phyloP scores from a whole-genome alignment of 1,140 invertebrate species.

The Triops longicaudatus region DNA sequence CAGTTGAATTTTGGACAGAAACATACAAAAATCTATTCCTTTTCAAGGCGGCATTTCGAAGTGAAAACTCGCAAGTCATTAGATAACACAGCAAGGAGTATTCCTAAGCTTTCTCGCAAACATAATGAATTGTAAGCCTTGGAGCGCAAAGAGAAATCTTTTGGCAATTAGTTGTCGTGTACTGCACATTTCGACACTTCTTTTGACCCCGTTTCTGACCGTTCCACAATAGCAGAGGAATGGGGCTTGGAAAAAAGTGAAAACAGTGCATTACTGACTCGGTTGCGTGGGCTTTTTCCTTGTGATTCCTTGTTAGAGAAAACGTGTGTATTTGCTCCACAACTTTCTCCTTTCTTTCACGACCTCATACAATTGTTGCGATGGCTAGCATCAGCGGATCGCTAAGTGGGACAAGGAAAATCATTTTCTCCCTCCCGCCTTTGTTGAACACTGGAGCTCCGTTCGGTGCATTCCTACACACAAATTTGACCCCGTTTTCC shows the following conservation, averaged over 20 bases:
- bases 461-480: neutral
- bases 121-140: neutral
- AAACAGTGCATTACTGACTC: neutral
- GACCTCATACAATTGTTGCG: neutral
- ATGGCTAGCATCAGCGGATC: neutral
- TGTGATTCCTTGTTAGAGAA: neutral
- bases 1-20: no score
- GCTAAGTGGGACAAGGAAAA: conserved; percentile 6
- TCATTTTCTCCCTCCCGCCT: neutral
- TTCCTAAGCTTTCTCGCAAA: neutral
- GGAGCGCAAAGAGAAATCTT: conserved; percentile 6
- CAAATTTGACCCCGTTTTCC: neutral
- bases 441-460: neutral
- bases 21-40: no score
- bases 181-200: neutral
- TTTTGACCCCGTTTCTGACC: neutral
- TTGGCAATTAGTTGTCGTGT: neutral
- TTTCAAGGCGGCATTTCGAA: no score
- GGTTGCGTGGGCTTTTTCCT: conserved; percentile 4
- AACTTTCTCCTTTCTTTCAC: neutral
- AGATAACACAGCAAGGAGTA: neutral
- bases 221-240: neutral
- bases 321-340: neutral
- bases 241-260: neutral
- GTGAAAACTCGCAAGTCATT: no score